Base-by-base conservation (phyloP, 1,140 invertebrate species). In the Neoseiulus cucumeris region DNA sequence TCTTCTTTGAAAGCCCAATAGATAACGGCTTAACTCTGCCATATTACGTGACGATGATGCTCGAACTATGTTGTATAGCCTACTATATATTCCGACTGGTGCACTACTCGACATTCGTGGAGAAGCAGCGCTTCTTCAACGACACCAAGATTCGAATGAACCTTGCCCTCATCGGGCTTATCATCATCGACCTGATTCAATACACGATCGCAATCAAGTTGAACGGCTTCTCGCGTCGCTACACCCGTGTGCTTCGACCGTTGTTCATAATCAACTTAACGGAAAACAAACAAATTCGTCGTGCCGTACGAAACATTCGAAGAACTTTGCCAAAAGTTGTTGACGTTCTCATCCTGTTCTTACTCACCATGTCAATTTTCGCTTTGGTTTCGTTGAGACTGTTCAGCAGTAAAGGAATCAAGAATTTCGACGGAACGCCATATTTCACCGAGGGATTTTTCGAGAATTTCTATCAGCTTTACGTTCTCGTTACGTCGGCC, bases 401-500 rank as follows among this genome's bases (percentile, higher is more conserved):
- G 18, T 80, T 80, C 67, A 70, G 70, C 22, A 74, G 72, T 64
- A 75, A 71, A 73, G 73, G 64, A 71, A 70, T 73, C 12, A 66
- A 55, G 12, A 77, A 77, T 71, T 74, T 75, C 17, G 71, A 76
- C 72, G 77, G 76, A 7, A 68, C 67, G 9, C 71, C 72, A 12
- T 80, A 81, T 69, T 80, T 80, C 70, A 73, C 71, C 33, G 79
- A 79, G 67, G 70, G 72, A 66, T 71, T 68, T 64, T 29, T 68
- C 59, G 79, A 80, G 64, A 74, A 73, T 68, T 70, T 79, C 17
- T 81, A 79, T 74, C 74, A 78, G 64, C 70, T 81, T 7, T 80
- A 80, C 72, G 77, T 81, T 17, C 70, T 80, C 9, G 78, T 80
- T 7, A 81, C 80, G 17, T 80, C 79, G 41, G 77, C 80, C 9